phyloP scores from a whole-genome alignment of 2,888 invertebrate genomes.

The Gnatocerus cornutus region DNA sequence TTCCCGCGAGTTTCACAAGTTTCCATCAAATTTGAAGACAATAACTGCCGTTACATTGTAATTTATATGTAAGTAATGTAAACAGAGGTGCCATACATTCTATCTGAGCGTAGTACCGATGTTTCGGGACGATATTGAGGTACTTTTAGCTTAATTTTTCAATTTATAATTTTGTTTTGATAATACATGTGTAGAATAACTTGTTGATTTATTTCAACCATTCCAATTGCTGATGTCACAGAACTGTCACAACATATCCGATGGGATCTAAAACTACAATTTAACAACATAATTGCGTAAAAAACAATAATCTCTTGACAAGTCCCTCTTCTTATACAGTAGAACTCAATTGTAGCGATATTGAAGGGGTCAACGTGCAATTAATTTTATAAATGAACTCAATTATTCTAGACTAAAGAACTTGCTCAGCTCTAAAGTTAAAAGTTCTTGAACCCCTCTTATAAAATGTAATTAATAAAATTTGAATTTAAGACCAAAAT shows the following conservation, averaged over 20 bases:
- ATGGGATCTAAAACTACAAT: background rate
- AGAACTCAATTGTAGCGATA: too few relatives aligned
- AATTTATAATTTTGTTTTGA: slow-evolving; percentile 49
- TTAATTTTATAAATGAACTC: too few relatives aligned
- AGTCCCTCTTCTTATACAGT: too few relatives aligned
- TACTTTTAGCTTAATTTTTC: slow-evolving; percentile 44
- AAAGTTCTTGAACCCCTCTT: too few relatives aligned
- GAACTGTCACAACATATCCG: background rate
- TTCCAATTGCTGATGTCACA: background rate
- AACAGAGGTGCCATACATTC: slow-evolving; percentile 44
- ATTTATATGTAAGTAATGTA: slow-evolving; percentile 30
- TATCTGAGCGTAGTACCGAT: slow-evolving; percentile 19
- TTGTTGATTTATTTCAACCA: background rate
- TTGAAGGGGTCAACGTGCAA: too few relatives aligned
- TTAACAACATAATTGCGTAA: background rate
- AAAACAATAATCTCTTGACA: too few relatives aligned
- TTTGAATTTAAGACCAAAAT: too few relatives aligned
- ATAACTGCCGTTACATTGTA: slow-evolving; percentile 50
- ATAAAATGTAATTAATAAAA: too few relatives aligned
- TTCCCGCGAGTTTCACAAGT: slow-evolving; percentile 7
- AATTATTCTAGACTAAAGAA: too few relatives aligned
- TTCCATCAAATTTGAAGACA: slow-evolving; percentile 38
- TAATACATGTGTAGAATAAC: slow-evolving; percentile 46
- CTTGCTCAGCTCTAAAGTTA: too few relatives aligned
- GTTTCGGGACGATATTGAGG: slow-evolving; percentile 30